Evolutionary conservation across 2,113 vertebrate genomes (phyloP).

Genomic region (Nicator chloris): DNA sequence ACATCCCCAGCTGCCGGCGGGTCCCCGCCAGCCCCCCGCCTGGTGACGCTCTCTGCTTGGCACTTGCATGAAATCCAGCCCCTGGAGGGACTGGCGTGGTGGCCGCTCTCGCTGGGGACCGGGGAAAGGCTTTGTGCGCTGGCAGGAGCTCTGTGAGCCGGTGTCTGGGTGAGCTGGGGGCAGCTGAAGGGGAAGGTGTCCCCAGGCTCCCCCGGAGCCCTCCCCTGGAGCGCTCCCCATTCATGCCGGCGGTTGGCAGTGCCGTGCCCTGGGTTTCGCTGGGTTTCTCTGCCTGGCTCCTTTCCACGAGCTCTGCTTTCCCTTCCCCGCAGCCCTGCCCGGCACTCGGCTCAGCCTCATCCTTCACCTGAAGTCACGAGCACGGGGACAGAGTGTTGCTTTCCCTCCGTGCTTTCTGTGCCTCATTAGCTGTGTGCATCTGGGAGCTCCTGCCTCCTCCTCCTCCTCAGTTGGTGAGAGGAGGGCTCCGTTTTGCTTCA

Average conservation of each 20-base stretch:
- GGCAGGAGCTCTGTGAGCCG: not conserved
- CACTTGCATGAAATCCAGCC: not conserved
- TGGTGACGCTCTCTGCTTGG: not conserved
- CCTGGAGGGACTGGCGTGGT: not conserved
- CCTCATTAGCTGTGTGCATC: not conserved
- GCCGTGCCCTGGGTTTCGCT: not conserved
- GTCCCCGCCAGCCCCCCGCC: not conserved
- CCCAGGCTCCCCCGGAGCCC: not conserved
- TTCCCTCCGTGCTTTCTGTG: not conserved
- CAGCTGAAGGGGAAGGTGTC: not conserved
- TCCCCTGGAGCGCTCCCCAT: not conserved
- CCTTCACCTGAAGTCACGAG: not conserved
- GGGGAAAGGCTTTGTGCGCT: too few species aligned
- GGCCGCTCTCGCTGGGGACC: not conserved
- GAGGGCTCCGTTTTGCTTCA: not conserved
- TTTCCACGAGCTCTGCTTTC: not conserved
- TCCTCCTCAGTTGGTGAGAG: not conserved
- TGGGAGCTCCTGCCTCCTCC: not conserved
- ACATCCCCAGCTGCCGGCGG: not conserved
- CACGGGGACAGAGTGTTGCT: accelerated
- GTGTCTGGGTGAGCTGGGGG: not conserved
- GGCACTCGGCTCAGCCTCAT: not conserved
- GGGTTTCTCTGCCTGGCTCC: not conserved
- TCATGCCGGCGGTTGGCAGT: not conserved
- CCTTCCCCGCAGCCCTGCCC: not conserved